A percentile compares a stretch with the other conserved stretches of the same genome.
Evolutionary conservation across 2,113 vertebrate genomes (phyloP).

Genomic region (Passer montanus): DNA sequence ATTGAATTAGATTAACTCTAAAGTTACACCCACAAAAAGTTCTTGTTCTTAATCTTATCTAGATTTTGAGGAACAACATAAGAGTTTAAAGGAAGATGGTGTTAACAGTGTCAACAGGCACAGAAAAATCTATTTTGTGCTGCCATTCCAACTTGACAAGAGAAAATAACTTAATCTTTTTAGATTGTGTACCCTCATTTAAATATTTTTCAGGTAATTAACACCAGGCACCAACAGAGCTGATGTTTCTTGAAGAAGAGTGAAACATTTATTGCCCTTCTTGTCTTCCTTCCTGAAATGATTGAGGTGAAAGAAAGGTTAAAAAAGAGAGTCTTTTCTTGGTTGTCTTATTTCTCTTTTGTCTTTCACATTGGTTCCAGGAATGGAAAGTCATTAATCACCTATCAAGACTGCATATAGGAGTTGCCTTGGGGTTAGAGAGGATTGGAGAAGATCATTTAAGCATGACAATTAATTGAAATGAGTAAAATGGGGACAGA

Average conservation of each 20-base stretch:
- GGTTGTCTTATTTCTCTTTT: conserved; percentile 18
- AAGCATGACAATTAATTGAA: conserved; percentile 28
- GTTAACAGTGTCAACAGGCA: not conserved
- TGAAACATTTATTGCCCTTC: conserved; percentile 13
- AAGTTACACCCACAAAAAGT: not conserved
- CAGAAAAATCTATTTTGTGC: not conserved
- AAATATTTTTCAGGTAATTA: conserved; percentile 21
- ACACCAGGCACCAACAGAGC: not conserved
- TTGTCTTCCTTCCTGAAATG: not conserved
- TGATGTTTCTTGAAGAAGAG: not conserved
- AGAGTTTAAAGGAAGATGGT: not conserved
- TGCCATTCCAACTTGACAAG: not conserved
- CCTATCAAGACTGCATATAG: not conserved
- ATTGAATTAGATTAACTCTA: not conserved
- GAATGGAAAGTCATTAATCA: conserved; percentile 60
- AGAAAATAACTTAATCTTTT: not conserved
- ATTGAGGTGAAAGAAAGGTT: conserved; percentile 25
- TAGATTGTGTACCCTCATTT: not conserved
- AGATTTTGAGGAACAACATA: not conserved
- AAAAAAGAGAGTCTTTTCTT: conserved; percentile 1
- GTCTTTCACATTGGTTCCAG: conserved; percentile 13
- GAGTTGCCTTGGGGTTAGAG: not conserved
- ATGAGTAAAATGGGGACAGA: not conserved
- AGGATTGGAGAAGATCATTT: not conserved
- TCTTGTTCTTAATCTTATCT: not conserved